These are phyloP conservation scores for Acrobasis repandana DNA, from an alignment of 2,888 invertebrate genomes.

Conservation along the genomic window DNA sequence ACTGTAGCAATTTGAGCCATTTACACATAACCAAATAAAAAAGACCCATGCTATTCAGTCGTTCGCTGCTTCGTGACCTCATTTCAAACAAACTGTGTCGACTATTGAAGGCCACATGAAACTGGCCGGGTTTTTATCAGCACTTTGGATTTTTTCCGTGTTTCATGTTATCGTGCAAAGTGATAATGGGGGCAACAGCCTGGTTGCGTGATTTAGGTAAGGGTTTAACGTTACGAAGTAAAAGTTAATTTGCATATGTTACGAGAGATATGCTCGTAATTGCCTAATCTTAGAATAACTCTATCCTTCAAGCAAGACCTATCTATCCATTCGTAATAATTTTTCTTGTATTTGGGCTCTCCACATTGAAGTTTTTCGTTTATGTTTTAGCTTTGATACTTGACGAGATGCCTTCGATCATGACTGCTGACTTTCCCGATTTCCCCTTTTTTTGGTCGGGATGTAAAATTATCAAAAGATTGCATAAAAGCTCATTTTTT, in stretches of 20 bases:
- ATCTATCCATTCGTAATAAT: constrained; percentile 41
- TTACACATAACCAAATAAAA: constrained; percentile 40
- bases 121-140: constrained; percentile 58
- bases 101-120: constrained; percentile 44
- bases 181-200: constrained; percentile 73
- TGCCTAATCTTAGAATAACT: constrained; percentile 25
- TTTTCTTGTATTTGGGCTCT: too few species aligned
- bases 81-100: constrained; percentile 30
- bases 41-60: constrained; percentile 39
- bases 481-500: too few species aligned
- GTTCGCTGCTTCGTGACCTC: constrained; percentile 29
- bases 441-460: too few species aligned
- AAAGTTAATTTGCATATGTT: constrained; percentile 28
- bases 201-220: constrained; percentile 57
- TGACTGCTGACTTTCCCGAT: too few species aligned
- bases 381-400: too few species aligned
- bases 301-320: constrained; percentile 37
- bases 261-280: constrained; percentile 21
- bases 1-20: constrained; percentile 42
- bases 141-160: constrained; percentile 69
- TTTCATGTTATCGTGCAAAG: constrained; percentile 69
- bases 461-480: too few species aligned
- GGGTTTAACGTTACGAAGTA: constrained; percentile 25
- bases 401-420: too few species aligned
- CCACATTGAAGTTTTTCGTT: too few species aligned